Conservation (phyloP, 1,140 invertebrate genomes). For the Thrips palmi region DNA sequence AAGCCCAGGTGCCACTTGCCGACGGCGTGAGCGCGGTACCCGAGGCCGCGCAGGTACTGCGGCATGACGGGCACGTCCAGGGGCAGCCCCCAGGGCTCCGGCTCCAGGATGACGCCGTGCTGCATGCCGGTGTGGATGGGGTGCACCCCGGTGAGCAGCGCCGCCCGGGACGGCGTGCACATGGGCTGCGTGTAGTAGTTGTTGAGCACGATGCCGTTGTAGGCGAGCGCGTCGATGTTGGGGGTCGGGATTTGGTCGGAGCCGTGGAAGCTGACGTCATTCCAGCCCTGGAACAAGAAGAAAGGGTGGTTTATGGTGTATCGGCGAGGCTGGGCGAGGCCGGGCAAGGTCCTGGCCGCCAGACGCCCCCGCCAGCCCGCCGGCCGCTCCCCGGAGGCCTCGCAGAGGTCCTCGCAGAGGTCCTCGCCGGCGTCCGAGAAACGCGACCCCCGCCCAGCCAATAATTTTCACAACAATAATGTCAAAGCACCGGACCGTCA, state of each 20-base stretch:
- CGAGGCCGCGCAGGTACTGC: slow-evolving; percentile 50
- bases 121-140: slow-evolving; percentile 48
- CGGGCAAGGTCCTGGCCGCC: too few species aligned
- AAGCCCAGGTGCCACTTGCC: slow-evolving; percentile 81
- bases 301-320: too few species aligned
- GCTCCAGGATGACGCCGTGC: slow-evolving; percentile 49
- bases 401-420: too few species aligned
- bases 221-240: slow-evolving; percentile 34
- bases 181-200: slow-evolving; percentile 32
- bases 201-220: slow-evolving; percentile 25
- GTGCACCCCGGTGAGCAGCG: slow-evolving; percentile 35
- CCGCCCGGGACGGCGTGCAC: slow-evolving; percentile 33
- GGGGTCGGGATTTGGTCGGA: slow-evolving; percentile 36
- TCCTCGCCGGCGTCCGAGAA: too few species aligned
- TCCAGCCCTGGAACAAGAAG: slow-evolving; percentile 30
- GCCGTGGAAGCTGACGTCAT: slow-evolving; percentile 44
- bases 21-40: slow-evolving; percentile 62
- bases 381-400: too few species aligned
- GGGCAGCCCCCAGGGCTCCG: slow-evolving; percentile 50
- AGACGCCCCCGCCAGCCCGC: too few species aligned
- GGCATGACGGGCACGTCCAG: slow-evolving; percentile 49
- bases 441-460: too few species aligned
- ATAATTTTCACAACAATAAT: too few species aligned
- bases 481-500: too few species aligned
- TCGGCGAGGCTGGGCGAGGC: too few species aligned